Evolutionary conservation across 2,113 vertebrate species (phyloP).

Genomic region (Pedetes capensis): DNA sequence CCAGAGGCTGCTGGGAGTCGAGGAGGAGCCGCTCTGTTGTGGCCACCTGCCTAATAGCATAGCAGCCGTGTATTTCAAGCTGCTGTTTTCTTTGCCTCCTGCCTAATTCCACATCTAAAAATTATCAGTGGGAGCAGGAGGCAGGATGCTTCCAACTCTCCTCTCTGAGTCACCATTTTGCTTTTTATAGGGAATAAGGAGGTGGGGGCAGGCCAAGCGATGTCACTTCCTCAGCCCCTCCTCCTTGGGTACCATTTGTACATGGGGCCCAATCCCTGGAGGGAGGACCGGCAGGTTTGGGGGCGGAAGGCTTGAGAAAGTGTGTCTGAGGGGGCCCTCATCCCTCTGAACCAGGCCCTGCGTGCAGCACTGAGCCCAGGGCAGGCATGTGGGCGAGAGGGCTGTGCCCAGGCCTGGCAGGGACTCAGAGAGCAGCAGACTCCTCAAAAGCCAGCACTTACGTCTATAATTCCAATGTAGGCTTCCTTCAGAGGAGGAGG

Average conservation of each 20-base stretch:
- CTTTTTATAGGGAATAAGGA: constrained; percentile 79
- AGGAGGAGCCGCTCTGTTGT: constrained; percentile 2
- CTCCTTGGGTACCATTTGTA: constrained; percentile 69
- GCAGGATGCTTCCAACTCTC: constrained; percentile 74
- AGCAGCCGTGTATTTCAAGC: constrained; percentile 51
- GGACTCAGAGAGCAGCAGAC: constrained; percentile 18
- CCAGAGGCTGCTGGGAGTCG: constrained; percentile 46
- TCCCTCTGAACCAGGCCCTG: not conserved
- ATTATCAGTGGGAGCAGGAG: constrained; percentile 75
- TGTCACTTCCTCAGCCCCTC: constrained; percentile 78
- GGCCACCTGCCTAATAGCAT: constrained; percentile 60
- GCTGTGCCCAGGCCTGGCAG: constrained; percentile 57
- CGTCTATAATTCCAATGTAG: constrained; percentile 51
- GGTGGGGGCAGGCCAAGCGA: constrained; percentile 69
- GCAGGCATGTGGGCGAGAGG: constrained; percentile 62
- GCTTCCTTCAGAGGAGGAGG: constrained; percentile 47
- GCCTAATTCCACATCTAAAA: constrained; percentile 75
- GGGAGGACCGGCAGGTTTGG: not conserved
- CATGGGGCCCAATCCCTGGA: not conserved
- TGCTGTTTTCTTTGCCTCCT: constrained; percentile 68
- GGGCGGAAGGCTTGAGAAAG: not conserved
- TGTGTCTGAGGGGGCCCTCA: not conserved
- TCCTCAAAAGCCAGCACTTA: constrained; percentile 46
- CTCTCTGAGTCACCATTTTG: constrained; percentile 80
- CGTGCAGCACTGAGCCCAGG: not conserved